A percentile compares a stretch with the other conserved stretches of the same genome.
These are phyloP conservation scores for Aleiodes alternator DNA, from an alignment of 2,888 invertebrate species.

Conservation along the genomic window DNA sequence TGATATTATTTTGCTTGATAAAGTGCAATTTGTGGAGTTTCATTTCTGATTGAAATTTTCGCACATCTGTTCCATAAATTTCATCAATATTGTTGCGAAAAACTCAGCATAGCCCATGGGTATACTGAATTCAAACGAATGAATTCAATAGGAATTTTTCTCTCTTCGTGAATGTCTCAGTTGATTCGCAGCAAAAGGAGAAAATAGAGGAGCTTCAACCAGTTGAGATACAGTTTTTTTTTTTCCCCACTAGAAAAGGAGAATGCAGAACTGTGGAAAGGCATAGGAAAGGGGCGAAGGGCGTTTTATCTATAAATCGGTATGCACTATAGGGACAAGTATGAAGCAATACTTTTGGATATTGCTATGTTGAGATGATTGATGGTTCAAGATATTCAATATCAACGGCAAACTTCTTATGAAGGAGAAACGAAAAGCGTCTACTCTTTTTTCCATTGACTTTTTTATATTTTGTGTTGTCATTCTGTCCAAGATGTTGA, in stretches of 20 bases:
- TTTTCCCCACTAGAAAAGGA: background rate
- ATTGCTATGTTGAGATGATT: conserved; percentile 70
- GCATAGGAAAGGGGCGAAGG: conserved; percentile 32
- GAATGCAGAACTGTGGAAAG: conserved; percentile 21
- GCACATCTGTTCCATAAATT: conserved; percentile 19
- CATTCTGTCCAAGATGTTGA: conserved; percentile 4
- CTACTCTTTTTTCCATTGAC: background rate
- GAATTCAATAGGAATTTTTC: conserved; percentile 12
- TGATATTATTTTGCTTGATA: conserved; percentile 16
- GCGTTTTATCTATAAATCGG: conserved; percentile 53
- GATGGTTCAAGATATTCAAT: conserved; percentile 74
- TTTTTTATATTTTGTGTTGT: conserved; percentile 8
- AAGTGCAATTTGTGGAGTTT: conserved; percentile 25
- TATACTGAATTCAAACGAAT: conserved; percentile 24
- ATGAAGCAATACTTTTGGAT: conserved; percentile 67
- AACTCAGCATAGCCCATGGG: conserved; percentile 26
- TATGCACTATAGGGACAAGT: conserved; percentile 51
- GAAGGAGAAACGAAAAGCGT: background rate
- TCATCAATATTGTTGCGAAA: background rate
- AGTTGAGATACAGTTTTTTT: conserved; percentile 20
- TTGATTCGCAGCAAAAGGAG: conserved; percentile 6
- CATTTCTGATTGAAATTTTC: conserved; percentile 4
- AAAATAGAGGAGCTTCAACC: conserved; percentile 27
- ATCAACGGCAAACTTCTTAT: conserved; percentile 64
- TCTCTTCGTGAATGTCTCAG: conserved; percentile 19